phyloP scores from a whole-genome alignment of 1,140 invertebrate genomes.

The Diorhabda sublineata region DNA sequence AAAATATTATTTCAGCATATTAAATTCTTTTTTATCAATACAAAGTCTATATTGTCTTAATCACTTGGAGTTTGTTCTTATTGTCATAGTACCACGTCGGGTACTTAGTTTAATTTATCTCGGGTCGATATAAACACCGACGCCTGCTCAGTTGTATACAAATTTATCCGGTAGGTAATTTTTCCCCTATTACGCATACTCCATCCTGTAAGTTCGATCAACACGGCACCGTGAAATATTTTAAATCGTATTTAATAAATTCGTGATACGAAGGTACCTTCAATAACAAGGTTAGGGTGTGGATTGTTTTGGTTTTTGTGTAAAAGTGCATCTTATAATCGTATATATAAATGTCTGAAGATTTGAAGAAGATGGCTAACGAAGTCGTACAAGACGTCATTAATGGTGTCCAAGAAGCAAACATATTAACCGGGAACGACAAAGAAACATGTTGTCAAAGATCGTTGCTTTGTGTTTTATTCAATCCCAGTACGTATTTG shows the following conservation, averaged over 20 bases:
- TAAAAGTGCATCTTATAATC: not conserved
- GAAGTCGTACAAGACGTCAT: constrained; percentile 36
- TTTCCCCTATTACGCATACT: not conserved
- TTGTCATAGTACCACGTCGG: no score
- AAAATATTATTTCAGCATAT: no score
- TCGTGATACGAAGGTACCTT: not conserved
- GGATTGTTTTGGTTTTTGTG: constrained; percentile 6
- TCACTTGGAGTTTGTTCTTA: no score
- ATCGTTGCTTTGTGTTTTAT: constrained; percentile 36
- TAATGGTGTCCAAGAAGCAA: constrained; percentile 31
- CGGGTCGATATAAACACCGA: not conserved
- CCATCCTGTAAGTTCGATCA: no score
- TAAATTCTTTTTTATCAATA: no score
- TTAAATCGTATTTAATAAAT: not conserved
- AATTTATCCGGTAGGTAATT: not conserved
- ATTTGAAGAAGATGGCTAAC: constrained; percentile 32
- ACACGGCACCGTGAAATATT: no score
- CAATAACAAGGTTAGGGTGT: not conserved
- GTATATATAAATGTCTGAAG: constrained; percentile 18
- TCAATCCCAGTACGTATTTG: constrained; percentile 36
- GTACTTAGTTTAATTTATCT: no score
- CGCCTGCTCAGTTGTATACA: constrained; percentile 5
- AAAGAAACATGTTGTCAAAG: constrained; percentile 25
- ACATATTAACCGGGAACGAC: constrained; percentile 21
- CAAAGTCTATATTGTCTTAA: no score